These are phyloP conservation scores for Turritopsis rubra DNA, from an alignment of 30 jellyfish, hydroid and myxozoan genomes.

Conservation along the genomic window DNA sequence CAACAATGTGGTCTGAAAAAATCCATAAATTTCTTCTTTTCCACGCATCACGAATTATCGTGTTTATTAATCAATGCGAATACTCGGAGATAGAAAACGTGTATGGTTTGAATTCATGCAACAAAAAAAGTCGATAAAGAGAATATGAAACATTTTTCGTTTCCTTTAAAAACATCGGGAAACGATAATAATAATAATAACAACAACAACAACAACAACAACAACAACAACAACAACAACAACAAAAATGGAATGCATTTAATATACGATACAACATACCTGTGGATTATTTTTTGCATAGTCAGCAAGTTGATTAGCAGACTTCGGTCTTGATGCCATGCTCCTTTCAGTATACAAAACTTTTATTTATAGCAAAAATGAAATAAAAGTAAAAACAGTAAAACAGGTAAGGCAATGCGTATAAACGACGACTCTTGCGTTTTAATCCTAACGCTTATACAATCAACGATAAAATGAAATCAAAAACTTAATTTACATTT, in stretches of 20 bases:
- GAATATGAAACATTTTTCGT: background rate
- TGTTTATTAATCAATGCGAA: no score
- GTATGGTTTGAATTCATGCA: no score
- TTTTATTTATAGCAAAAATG: background rate
- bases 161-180: background rate
- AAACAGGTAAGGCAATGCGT: background rate
- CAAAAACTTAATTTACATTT: background rate
- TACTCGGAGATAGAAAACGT: no score
- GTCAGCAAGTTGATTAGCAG: constrained; percentile 11
- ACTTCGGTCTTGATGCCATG: background rate
- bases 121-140: no score
- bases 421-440: no score
- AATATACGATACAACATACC: no score
- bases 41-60: background rate
- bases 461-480: background rate
- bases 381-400: background rate
- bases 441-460: no score
- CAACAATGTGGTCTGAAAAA: background rate
- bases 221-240: background rate
- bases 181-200: background rate
- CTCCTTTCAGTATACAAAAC: background rate
- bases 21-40: background rate
- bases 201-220: background rate
- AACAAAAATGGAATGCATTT: no score
- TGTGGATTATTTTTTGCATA: constrained; percentile 1